Conservation (phyloP, 2,113 vertebrate species). For the Cranoglanis bouderius region DNA sequence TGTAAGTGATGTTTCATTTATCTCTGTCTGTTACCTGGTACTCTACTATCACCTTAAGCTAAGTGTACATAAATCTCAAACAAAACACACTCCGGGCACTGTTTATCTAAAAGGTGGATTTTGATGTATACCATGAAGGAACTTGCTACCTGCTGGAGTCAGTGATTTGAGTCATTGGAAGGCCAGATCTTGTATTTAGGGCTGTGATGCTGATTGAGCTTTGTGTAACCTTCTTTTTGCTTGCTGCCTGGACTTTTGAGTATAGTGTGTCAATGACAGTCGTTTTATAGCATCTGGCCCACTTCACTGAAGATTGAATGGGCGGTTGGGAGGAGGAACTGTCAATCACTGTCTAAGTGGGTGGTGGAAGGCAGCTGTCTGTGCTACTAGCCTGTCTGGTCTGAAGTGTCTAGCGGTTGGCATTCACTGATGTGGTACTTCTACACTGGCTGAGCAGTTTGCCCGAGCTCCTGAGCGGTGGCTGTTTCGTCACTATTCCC, state of each 20-base stretch:
- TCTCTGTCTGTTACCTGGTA: conserved; percentile 18
- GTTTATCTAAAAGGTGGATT: background rate
- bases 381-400: background rate
- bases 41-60: background rate
- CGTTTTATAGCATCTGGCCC: conserved; percentile 61
- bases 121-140: background rate
- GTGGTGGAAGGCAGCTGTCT: background rate
- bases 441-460: background rate
- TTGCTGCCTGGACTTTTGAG: conserved; percentile 60
- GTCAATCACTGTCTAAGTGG: conserved; percentile 66
- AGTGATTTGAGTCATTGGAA: background rate
- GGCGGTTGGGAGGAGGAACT: conserved; percentile 53
- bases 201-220: conserved; percentile 2
- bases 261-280: conserved; percentile 60
- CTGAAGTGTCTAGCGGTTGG: background rate
- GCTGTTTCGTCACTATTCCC: background rate
- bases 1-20: conserved; percentile 59
- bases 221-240: conserved; percentile 44
- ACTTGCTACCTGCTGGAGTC: background rate
- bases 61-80: background rate
- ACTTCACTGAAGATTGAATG: conserved; percentile 28
- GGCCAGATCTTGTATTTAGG: background rate
- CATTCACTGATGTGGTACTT: background rate
- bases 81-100: background rate
- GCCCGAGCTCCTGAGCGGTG: background rate